These are phyloP conservation scores for Crocallis elinguaria DNA, from an alignment of 2,888 invertebrate genomes.

Conservation along the genomic window DNA sequence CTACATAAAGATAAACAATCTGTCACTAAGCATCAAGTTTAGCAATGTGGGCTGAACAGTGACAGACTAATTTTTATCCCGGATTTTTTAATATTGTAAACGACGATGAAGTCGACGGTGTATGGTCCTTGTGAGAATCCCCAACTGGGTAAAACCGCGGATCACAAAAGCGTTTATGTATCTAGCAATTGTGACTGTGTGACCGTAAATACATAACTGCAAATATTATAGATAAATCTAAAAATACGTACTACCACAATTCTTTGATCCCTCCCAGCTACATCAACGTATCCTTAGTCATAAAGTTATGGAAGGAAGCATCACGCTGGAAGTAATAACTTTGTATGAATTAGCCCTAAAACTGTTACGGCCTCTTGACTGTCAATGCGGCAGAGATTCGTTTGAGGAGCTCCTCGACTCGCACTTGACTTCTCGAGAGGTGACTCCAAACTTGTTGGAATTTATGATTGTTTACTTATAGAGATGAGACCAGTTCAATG, in stretches of 20 bases:
- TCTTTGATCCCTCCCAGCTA: not conserved
- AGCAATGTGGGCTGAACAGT: too few relatives aligned
- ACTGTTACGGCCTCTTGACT: slow-evolving; percentile 48
- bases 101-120: too few relatives aligned
- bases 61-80: too few relatives aligned
- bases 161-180: too few relatives aligned
- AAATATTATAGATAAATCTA: not conserved
- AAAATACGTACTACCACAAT: not conserved
- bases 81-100: too few relatives aligned
- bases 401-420: slow-evolving; percentile 28
- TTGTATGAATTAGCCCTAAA: slow-evolving; percentile 53
- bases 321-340: slow-evolving; percentile 49
- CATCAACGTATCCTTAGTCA: slow-evolving; percentile 3
- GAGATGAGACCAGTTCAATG: slow-evolving; percentile 1
- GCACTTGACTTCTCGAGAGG: slow-evolving; percentile 14
- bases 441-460: not conserved
- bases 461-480: not conserved
- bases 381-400: slow-evolving; percentile 38
- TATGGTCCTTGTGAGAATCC: too few relatives aligned
- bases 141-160: too few relatives aligned
- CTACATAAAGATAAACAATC: too few relatives aligned
- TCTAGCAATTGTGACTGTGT: too few relatives aligned
- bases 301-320: slow-evolving; percentile 29
- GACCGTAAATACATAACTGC: too few relatives aligned
- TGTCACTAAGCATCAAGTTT: too few relatives aligned